Percentiles rank a stretch among this genome's conserved stretches.
Evolutionary conservation across 2,888 invertebrate genomes (phyloP).

Genomic region (Drosophila incognita): DNA sequence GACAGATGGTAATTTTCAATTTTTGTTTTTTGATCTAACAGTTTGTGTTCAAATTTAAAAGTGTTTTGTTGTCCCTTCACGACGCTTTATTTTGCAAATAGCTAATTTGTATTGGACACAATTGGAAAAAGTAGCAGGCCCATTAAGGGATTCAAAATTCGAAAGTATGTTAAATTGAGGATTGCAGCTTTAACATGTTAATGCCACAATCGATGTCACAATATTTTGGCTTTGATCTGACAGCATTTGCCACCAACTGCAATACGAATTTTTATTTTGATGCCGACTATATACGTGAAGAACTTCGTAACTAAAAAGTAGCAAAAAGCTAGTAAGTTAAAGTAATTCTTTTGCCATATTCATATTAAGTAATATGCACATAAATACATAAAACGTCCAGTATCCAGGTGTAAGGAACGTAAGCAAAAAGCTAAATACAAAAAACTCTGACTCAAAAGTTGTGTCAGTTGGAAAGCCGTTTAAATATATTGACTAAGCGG

Average conservation of each 20-base stretch:
- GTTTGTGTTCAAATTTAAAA: constrained; percentile 73
- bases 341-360: neutral
- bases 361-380: neutral
- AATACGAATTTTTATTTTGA: neutral
- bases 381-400: no score
- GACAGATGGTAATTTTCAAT: constrained; percentile 84
- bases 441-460: neutral
- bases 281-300: neutral
- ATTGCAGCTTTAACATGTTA: constrained; percentile 57
- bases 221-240: constrained; percentile 75
- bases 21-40: constrained; percentile 82
- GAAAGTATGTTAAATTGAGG: constrained; percentile 38
- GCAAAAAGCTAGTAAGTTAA: neutral
- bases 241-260: neutral
- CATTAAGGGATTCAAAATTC: constrained; percentile 56
- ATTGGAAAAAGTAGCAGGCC: constrained; percentile 44
- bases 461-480: neutral
- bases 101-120: constrained; percentile 73
- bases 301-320: neutral
- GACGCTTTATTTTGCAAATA: constrained; percentile 67
- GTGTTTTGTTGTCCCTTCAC: constrained; percentile 76
- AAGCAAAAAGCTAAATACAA: no score
- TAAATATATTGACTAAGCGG: neutral
- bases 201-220: constrained; percentile 77
- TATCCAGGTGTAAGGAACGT: neutral